Evolutionary conservation across 2,888 invertebrate genomes (phyloP), one percentile per base, ranked within the genome.

Genomic region (Lasioglossum villosulum): DNA sequence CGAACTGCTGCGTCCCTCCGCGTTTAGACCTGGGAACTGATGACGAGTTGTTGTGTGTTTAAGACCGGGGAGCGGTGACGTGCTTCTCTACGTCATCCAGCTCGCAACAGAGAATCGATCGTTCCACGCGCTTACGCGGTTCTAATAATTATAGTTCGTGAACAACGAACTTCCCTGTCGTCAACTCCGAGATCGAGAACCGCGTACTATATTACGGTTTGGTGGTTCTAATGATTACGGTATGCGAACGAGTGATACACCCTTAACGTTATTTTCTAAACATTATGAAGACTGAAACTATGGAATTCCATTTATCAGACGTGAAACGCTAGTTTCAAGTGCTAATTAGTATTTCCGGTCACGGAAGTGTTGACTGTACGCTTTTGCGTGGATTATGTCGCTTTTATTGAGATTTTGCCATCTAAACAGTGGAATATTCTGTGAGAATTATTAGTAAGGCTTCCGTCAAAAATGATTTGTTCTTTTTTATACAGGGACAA

Each of bases 1-100:
- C 66, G 66, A 2, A 8, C 66, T 66, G 66, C 30, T 23, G 8
- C 37, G 37, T 37, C 34, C 66, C 19, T 66, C 2, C 19, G 19
- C n/a, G 37, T 70, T 37, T 39, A 70, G 12, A n/a, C 34, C 14
- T 70, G 37, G n/a, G n/a, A 70, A 70, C 4, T 23, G 70, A 70
- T 70, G 70, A 70, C 70, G 63, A 56, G 6, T 30, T 63, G 16
- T 27, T 14, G 66, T 3, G 5, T 27, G 59, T 63, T 5, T 27
- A 63, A 63, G 63, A 63, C 63, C 30, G 3, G 27, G 5, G 4
- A 14, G 14, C 27, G 27, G n/a, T 14, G n/a, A 39, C 39, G 70
- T 70, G n/a, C n/a, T 70, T 23, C 37, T 70, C 37, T 70, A 39
- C 70, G 70, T 39, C 70, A 70, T 70, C 14, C 10, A 10, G n/a